Conservation (phyloP, 2,888 invertebrate genomes). For the Melanostoma mellinum region DNA sequence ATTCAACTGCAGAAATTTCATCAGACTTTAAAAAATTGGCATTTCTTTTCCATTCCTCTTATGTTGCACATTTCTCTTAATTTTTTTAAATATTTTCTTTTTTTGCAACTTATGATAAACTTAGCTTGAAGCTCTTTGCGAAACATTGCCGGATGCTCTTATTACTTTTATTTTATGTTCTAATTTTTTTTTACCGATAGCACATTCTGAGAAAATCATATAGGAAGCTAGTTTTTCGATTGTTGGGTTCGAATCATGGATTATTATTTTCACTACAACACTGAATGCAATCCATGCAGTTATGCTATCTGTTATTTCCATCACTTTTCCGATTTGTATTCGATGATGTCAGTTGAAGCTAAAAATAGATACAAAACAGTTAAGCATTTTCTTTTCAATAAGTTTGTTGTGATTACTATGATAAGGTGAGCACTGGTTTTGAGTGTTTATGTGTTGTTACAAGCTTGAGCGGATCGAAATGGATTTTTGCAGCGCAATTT, state of each 20-base stretch:
- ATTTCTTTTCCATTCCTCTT: background rate
- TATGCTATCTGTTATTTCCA: slow-evolving; percentile 86
- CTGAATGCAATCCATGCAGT: slow-evolving; percentile 88
- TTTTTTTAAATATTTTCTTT: background rate
- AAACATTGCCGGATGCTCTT: no score
- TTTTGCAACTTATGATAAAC: background rate
- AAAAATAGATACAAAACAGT: slow-evolving; percentile 16
- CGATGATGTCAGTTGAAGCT: slow-evolving; percentile 81
- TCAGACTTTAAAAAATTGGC: slow-evolving; percentile 39
- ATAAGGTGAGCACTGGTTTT: background rate
- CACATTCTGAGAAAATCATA: slow-evolving; percentile 48
- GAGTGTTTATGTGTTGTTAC: background rate
- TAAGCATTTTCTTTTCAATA: background rate
- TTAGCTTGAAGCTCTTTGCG: background rate
- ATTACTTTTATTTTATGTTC: no score
- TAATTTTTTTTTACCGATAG: slow-evolving; percentile 49
- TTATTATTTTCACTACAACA: slow-evolving; percentile 85
- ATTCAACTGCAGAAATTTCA: slow-evolving; percentile 16
- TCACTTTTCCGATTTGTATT: slow-evolving; percentile 81
- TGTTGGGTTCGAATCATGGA: slow-evolving; percentile 76
- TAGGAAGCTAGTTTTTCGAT: slow-evolving; percentile 49
- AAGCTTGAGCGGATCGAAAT: background rate
- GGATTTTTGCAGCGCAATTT: background rate
- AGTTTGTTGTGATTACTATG: background rate
- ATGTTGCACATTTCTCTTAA: background rate